phyloP scores from a whole-genome alignment of 1,140 invertebrate genomes.

The Plectrocnemia conspersa region DNA sequence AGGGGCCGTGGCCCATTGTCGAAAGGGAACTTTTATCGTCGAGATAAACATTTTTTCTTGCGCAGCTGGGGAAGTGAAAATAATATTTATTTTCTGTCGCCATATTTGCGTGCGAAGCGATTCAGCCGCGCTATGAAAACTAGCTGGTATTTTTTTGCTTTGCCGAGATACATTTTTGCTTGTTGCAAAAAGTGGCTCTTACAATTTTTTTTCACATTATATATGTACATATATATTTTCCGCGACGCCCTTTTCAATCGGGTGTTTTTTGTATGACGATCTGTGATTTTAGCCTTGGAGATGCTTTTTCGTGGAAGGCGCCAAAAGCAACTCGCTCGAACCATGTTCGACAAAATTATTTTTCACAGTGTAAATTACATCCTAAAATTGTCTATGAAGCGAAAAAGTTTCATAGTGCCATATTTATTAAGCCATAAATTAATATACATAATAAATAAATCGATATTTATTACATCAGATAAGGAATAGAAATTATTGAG shows the following conservation, averaged over 20 bases:
- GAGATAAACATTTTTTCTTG: slow-evolving; percentile 27
- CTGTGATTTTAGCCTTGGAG: slow-evolving; percentile 8
- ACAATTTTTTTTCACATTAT: slow-evolving; percentile 17
- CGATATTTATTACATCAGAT: neutral
- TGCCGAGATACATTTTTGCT: neutral
- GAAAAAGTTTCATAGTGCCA: neutral
- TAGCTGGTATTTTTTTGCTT: slow-evolving; percentile 14
- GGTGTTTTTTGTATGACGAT: slow-evolving; percentile 8
- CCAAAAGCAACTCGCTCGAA: neutral
- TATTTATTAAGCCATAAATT: neutral
- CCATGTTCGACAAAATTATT: neutral
- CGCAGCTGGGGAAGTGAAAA: slow-evolving; percentile 21
- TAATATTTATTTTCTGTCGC: slow-evolving; percentile 30
- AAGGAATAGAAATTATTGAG: neutral
- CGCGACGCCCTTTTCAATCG: slow-evolving; percentile 5
- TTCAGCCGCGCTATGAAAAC: slow-evolving; percentile 12
- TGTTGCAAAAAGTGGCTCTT: neutral
- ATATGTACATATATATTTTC: no score
- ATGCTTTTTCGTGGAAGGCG: no score
- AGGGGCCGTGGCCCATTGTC: slow-evolving; percentile 14
- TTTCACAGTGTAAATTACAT: slow-evolving; percentile 1
- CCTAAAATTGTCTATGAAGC: neutral
- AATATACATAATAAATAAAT: neutral
- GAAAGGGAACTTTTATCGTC: slow-evolving; percentile 25
- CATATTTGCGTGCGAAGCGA: slow-evolving; percentile 22